Base-by-base conservation (phyloP, 2,888 invertebrate genomes). In the Ormyrus labotus region DNA sequence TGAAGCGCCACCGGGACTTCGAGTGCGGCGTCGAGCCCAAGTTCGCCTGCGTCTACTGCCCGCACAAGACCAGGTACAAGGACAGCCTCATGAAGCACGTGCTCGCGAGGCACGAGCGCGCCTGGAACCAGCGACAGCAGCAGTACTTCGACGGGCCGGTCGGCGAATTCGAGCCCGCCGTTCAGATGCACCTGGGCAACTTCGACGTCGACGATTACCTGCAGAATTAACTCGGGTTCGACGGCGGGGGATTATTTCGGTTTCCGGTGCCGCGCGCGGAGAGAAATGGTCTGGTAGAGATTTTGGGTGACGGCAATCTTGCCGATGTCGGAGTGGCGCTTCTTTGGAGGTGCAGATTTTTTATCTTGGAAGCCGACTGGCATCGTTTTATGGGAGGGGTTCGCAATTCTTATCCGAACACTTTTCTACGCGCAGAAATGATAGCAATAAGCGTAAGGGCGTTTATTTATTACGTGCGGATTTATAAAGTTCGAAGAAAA, bases 21-120 rank as follows among this genome's bases (percentile, higher is more conserved):
- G 92, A 92, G 83, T 92, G 92, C 80, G 92, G 92, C 9, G 91
- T 92, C 81, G 91, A 91, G 71, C 92, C 92, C 11, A 90, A 89
- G 78, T 92, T 91, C 85, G 86, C 87, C 53, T 92, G 92, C 83
- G 85, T 89, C 7, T 88, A 90, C 79, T 92, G 92, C 77, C 85
- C 88, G 0, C 91, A 91, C 83, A 89, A 88, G 74, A 91, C 91
- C 19, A 89, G 90, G 19, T 89, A 90, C 81, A 89, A 89, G 84
- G 88, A 87, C 64, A 90, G 90, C 77, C 80, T 91, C 50, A 87
- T 86, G 80, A 90, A 90, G 71, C 91, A 91, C 76, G 86, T 90
- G 13, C 75, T 87, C 51, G 88, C 88, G 5, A 84, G 88, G 19
- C 90, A 90, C 81, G 86, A 86, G 47, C 85, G 84, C 0, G 55